phyloP scores from a whole-genome alignment of 2,888 invertebrate species.

The Cosmia pyralina region DNA sequence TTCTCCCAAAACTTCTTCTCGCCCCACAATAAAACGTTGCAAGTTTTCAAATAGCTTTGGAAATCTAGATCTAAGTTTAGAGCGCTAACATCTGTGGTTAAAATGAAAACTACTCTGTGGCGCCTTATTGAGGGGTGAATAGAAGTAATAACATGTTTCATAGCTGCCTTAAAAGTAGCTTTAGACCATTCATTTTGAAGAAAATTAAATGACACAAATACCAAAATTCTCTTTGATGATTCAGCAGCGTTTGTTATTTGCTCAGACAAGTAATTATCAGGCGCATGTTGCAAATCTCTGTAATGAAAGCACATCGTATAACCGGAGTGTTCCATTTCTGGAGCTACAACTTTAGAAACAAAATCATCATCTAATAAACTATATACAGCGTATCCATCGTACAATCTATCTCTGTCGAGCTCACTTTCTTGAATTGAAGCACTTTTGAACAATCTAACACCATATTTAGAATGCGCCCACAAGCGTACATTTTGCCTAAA shows the following conservation, averaged over 20 bases:
- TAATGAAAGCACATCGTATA: slow-evolving; percentile 92
- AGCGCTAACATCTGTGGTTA: slow-evolving; percentile 92
- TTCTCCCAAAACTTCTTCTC: slow-evolving; percentile 97
- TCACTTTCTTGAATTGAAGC: slow-evolving; percentile 90
- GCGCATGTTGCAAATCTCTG: slow-evolving; percentile 91
- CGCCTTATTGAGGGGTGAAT: slow-evolving; percentile 92
- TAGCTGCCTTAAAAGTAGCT: slow-evolving; percentile 94
- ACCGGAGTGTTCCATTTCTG: slow-evolving; percentile 93
- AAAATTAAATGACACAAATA: slow-evolving; percentile 95
- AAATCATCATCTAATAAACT: slow-evolving; percentile 94
- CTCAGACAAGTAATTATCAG: slow-evolving; percentile 91
- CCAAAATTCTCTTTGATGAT: slow-evolving; percentile 92
- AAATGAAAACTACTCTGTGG: slow-evolving; percentile 90
- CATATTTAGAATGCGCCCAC: slow-evolving; percentile 95
- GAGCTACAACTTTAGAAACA: slow-evolving; percentile 92
- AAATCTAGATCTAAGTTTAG: slow-evolving; percentile 94
- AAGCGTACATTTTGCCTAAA: slow-evolving; percentile 94
- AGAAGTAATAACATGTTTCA: slow-evolving; percentile 92
- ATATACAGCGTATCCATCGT: slow-evolving; percentile 97
- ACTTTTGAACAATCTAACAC: slow-evolving; percentile 93
- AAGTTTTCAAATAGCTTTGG: slow-evolving; percentile 92
- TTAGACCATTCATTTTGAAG: slow-evolving; percentile 96
- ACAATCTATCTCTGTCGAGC: slow-evolving; percentile 92
- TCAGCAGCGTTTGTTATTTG: slow-evolving; percentile 91
- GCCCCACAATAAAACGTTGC: slow-evolving; percentile 94